Conservation (phyloP, 1,140 invertebrate species). For the Philaenus spumarius region DNA sequence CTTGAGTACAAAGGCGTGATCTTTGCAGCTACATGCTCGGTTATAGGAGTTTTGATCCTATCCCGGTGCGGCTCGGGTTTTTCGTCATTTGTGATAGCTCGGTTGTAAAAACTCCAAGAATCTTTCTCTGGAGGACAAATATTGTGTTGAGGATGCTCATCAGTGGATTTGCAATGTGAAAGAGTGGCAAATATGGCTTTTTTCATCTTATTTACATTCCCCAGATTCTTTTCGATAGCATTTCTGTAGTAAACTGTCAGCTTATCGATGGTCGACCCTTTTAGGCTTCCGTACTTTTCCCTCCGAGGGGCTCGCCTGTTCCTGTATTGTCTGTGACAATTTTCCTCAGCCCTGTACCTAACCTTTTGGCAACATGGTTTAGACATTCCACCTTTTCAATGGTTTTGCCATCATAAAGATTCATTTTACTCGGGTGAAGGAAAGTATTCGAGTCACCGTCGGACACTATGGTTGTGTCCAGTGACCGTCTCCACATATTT, state of each 20-base stretch:
- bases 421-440: no score
- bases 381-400: constrained; percentile 31
- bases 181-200: neutral
- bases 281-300: no score
- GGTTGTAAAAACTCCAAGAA: constrained; percentile 2
- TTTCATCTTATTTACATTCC: constrained; percentile 6
- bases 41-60: neutral
- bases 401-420: no score
- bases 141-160: neutral
- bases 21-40: neutral
- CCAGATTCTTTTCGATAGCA: constrained; percentile 14
- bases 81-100: neutral
- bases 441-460: constrained; percentile 20
- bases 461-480: constrained; percentile 18
- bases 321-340: no score
- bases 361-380: constrained; percentile 31
- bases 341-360: no score
- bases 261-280: no score
- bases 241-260: no score
- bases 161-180: neutral
- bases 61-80: neutral
- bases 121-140: neutral
- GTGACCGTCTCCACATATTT: constrained; percentile 29
- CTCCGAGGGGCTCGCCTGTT: no score
- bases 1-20: neutral